Base-by-base conservation (phyloP, 2,888 invertebrate genomes). In the Cheilosia soror region DNA sequence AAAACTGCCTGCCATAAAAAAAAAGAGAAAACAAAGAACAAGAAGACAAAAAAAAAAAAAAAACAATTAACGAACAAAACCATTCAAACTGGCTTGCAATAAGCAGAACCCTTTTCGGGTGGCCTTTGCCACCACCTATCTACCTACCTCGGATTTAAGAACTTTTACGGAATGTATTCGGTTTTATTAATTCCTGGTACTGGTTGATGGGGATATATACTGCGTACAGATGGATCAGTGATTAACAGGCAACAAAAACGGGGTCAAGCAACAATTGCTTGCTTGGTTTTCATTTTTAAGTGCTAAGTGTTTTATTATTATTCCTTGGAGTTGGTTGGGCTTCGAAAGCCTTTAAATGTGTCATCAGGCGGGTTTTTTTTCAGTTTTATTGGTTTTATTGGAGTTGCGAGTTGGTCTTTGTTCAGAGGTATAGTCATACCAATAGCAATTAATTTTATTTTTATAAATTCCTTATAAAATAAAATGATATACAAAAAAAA, bases 161-260 rank as follows among this genome's bases (percentile, higher is more conserved):
- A 77, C 51, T 55, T 77, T 62, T 62, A 44, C 27, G 58, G 37
- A 55, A 55, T 66, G 40, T 25, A 27, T 27, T 25, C 15, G 29
- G 5, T 76, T 76, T 71, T 78, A 78, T 63, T 63, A 63, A 51
- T 78, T 78, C 78, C 20, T 51, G 63, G 78, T 63, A 78, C 51
- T 78, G 69, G 47, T 29, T 53, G 42, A 60, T 68, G 49, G 55
- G 53, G 25, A 25, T 51, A 51, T 42, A 37, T 40, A 33, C 44
- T 20, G 25, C 58, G 37, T 44, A 47, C 62, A 55, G 63, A 71
- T 71, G 78, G 62, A 71, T 62, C 55, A 42, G 44, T 49, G 47
- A 78, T 63, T 78, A 77, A 69, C 62, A 77, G 27, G 55, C 29
- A 27, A 27, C n/a, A 29, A 55, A 47, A 63, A 77, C 57, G 57